A percentile compares a stretch with the other conserved stretches of the same genome.
phyloP scores from a whole-genome alignment of 2,797 vertebrate species.

The Tapera naevia region DNA sequence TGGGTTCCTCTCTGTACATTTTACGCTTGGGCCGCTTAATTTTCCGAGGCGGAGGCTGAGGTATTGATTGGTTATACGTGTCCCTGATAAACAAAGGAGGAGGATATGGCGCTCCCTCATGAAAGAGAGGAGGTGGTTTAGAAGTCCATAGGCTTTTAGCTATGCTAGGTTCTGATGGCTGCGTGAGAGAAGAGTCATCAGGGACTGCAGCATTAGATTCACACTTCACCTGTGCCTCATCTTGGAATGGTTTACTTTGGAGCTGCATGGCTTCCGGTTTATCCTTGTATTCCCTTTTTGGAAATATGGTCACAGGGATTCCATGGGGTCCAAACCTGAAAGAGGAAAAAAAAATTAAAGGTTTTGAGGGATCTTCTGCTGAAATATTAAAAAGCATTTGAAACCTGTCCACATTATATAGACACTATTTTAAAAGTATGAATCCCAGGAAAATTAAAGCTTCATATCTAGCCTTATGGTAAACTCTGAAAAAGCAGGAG shows the following conservation, averaged over 20 bases:
- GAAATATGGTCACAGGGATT: constrained; percentile 90
- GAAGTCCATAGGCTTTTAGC: constrained; percentile 83
- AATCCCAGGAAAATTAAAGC: neutral
- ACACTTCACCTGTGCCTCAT: constrained; percentile 74
- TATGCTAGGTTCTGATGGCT: constrained; percentile 71
- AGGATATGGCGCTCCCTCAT: constrained; percentile 95
- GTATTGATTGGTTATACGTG: constrained; percentile 98
- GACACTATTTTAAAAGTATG: neutral
- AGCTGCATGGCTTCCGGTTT: constrained; percentile 87
- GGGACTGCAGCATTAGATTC: constrained; percentile 74
- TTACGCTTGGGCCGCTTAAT: constrained; percentile 95
- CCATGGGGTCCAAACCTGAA: constrained; percentile 89
- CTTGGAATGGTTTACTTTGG: constrained; percentile 84
- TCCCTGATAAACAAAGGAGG: constrained; percentile 99
- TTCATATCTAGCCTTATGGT: neutral
- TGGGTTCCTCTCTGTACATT: constrained; percentile 95
- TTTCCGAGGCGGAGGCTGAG: constrained; percentile 96
- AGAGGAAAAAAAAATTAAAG: neutral
- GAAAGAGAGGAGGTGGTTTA: constrained; percentile 94
- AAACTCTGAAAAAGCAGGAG: neutral
- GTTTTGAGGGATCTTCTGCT: neutral
- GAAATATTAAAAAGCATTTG: neutral
- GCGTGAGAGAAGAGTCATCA: constrained; percentile 66
- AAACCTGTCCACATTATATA: neutral
- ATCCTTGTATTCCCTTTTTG: constrained; percentile 88